These are phyloP conservation scores for Acanthis flammea DNA, from an alignment of 2,797 vertebrate species.

Conservation along the genomic window DNA sequence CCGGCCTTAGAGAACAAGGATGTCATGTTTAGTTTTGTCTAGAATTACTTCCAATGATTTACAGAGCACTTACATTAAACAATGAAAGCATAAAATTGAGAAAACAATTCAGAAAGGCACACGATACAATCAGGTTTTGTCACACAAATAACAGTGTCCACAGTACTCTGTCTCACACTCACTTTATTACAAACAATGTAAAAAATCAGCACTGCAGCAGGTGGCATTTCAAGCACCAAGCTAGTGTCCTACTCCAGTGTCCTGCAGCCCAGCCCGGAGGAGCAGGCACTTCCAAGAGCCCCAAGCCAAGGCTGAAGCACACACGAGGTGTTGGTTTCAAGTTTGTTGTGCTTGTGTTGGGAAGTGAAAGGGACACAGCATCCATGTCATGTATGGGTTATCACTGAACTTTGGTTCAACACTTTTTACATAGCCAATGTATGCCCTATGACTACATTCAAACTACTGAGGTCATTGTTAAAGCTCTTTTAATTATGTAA, in stretches of 20 bases:
- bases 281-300: neutral
- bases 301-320: neutral
- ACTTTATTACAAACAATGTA: constrained; percentile 14
- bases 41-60: constrained; percentile 1
- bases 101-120: constrained; percentile 44
- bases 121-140: constrained; percentile 22
- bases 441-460: neutral
- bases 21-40: constrained; percentile 6
- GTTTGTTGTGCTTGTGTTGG: neutral
- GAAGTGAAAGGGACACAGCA: neutral
- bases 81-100: constrained; percentile 12
- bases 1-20: neutral
- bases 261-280: neutral
- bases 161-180: neutral
- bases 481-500: neutral
- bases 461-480: neutral
- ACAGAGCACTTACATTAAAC: constrained; percentile 48
- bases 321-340: neutral
- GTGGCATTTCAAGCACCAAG: neutral
- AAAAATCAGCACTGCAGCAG: neutral
- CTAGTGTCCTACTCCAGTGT: accelerated
- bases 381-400: accelerated
- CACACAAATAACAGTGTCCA: constrained; percentile 9
- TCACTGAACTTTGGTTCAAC: neutral
- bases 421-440: neutral